Base-by-base conservation (phyloP, 1,140 invertebrate species). In the Aphelinus atriplicis region DNA sequence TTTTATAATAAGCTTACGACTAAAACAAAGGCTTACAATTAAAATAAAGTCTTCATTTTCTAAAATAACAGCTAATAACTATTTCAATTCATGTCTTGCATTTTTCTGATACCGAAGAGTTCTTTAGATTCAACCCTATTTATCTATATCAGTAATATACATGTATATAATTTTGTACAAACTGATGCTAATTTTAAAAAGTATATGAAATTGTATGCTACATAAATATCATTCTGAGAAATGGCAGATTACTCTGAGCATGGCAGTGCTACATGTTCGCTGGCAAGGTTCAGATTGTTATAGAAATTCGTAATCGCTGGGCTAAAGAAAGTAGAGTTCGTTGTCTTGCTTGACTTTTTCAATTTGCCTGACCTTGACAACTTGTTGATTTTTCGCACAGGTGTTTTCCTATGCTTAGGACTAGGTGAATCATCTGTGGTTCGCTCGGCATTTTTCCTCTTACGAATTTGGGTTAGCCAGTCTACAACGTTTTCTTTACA, bases 401-500 rank as follows among this genome's bases (percentile, higher is more conserved):
- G 71, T 10, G 62, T 67, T 53, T 66, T 61, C 45, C 46, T n/a
- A 6, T 42, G 56, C 7, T 66, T 65, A 1, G 46, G 26, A 61
- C 51, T 73, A 3, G 56, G 7, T 0, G 50, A 61, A 42, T 67
- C 48, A 1, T 62, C 57, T 7, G 3, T 51, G 6, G 3, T 45
- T 46, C 45, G 65, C 7, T 47, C 56, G 10, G 45, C 58, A 79
- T 78, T 48, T 76, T 90, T 78, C 92, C 91, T 64, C 91, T 90
- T 2, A 2, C 90, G 86, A 65, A 94, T 90, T 75, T 90, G 91
- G 0, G 93, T 93, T 48, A 95, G 82, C 93, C 93, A 95, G 80
- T 94, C 90, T 0, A 93, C 87, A 74, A 91, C 90, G 46, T 91
- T 90, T 75, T 90, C 90, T 26, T 87, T 90, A 1, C 57, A 55